Conservation (phyloP, 2,888 invertebrate species). For the Andrena marginata region DNA sequence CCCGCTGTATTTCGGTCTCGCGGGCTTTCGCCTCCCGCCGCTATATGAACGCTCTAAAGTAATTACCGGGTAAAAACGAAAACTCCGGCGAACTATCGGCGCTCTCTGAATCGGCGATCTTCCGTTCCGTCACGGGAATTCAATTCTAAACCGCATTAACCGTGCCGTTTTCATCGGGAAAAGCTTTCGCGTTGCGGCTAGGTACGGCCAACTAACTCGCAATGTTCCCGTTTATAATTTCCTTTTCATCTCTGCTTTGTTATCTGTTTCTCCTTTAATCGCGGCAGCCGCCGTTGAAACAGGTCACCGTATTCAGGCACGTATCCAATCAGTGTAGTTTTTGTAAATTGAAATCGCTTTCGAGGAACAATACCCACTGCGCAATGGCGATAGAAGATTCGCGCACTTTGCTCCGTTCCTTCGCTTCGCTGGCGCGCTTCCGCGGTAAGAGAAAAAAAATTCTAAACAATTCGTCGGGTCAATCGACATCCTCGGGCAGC, state of each 20-base stretch:
- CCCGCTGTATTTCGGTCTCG: conserved; percentile 32
- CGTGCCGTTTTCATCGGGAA: conserved; percentile 22
- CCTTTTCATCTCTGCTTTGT: conserved; percentile 16
- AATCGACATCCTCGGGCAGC: neutral
- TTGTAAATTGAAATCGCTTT: neutral
- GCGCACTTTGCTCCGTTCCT: too few relatives aligned
- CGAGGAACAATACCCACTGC: neutral
- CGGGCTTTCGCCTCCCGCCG: neutral
- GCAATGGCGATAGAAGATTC: too few relatives aligned
- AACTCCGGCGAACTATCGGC: conserved; percentile 45
- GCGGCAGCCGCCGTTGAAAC: neutral
- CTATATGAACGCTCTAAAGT: conserved; percentile 27
- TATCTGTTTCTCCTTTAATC: conserved; percentile 20
- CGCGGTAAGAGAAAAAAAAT: too few relatives aligned
- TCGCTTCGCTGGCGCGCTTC: too few relatives aligned
- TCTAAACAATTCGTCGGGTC: neutral
- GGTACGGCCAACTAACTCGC: conserved; percentile 20
- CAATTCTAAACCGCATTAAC: conserved; percentile 40
- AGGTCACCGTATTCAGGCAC: neutral
- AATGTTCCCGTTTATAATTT: conserved; percentile 40
- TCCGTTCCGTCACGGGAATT: conserved; percentile 34
- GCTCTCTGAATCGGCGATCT: conserved; percentile 2
- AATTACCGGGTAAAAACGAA: conserved; percentile 52
- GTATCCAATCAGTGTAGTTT: neutral
- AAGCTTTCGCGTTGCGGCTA: conserved; percentile 11